Conservation (phyloP, 2,888 invertebrate genomes). For the Steinernema scapterisci region DNA sequence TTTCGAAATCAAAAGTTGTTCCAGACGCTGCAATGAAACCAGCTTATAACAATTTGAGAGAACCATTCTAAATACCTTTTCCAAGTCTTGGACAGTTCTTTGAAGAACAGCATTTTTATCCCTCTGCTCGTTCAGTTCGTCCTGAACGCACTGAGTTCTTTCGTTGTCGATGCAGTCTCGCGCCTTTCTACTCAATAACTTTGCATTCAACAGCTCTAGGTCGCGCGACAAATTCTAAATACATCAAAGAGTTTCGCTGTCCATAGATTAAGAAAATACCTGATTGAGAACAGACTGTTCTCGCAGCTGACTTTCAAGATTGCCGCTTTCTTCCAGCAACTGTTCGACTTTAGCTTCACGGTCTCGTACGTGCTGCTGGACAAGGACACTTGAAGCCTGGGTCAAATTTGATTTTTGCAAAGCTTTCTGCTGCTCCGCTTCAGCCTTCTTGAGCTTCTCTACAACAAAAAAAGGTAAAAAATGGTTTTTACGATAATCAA, state of each 20-base stretch:
- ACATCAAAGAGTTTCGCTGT: background rate
- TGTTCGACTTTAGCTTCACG: conserved; percentile 33
- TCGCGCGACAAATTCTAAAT: conserved; percentile 39
- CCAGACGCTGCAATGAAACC: background rate
- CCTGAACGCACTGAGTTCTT: background rate
- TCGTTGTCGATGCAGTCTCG: conserved; percentile 40
- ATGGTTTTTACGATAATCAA: conserved; percentile 18
- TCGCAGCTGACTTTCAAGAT: conserved; percentile 24
- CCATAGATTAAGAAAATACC: too few relatives aligned
- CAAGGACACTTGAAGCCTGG: conserved; percentile 34
- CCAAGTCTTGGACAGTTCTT: background rate
- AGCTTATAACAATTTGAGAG: background rate
- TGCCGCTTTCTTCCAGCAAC: conserved; percentile 12
- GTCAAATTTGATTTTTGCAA: conserved; percentile 20
- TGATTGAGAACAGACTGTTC: conserved; percentile 24
- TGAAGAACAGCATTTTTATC: background rate
- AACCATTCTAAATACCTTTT: background rate
- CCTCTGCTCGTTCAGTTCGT: conserved; percentile 13
- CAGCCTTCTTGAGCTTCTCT: conserved; percentile 26
- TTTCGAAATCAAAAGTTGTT: conserved; percentile 1
- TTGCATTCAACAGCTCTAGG: conserved; percentile 28
- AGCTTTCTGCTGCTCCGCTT: background rate
- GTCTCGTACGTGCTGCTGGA: conserved; percentile 35
- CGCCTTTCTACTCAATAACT: conserved; percentile 39
- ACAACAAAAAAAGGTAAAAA: background rate